Conservation (phyloP, 2,113 vertebrate genomes). For the Salvelinus sp. region DNA sequence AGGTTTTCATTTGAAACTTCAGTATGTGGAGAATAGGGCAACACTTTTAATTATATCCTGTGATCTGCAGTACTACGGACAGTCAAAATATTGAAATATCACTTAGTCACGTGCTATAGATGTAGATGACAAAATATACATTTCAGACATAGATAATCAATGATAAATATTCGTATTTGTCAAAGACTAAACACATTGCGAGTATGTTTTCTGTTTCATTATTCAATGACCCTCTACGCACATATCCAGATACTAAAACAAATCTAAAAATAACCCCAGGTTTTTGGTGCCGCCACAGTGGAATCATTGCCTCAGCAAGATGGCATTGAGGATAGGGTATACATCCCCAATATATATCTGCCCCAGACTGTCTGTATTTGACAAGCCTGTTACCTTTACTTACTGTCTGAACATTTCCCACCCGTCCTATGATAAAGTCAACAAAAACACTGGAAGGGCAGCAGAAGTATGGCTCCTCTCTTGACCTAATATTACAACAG, state of each 20-base stretch:
- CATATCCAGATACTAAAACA: constrained; percentile 39
- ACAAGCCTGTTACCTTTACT: constrained; percentile 38
- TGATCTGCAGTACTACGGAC: too few species aligned
- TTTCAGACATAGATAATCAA: too few species aligned
- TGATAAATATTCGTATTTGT: too few species aligned
- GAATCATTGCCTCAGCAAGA: constrained; percentile 47
- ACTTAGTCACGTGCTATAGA: too few species aligned
- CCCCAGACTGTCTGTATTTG: constrained; percentile 40
- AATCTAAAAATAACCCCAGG: constrained; percentile 17
- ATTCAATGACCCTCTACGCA: constrained; percentile 11
- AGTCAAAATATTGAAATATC: too few species aligned
- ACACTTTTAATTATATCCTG: too few species aligned
- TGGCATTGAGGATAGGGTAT: constrained; percentile 49
- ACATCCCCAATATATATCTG: constrained; percentile 50
- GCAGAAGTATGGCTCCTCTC: background rate
- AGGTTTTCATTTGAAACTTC: too few species aligned
- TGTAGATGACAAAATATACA: too few species aligned
- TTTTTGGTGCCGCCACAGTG: constrained; percentile 25
- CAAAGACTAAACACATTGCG: too few species aligned
- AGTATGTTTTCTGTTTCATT: background rate
- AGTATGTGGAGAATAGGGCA: too few species aligned
- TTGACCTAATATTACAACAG: constrained; percentile 24
- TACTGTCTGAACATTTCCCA: constrained; percentile 50
- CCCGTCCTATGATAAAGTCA: constrained; percentile 46
- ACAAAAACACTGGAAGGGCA: constrained; percentile 42